Evolutionary conservation across 2,797 vertebrate genomes (phyloP).

Genomic region (Coregonus sp.): DNA sequence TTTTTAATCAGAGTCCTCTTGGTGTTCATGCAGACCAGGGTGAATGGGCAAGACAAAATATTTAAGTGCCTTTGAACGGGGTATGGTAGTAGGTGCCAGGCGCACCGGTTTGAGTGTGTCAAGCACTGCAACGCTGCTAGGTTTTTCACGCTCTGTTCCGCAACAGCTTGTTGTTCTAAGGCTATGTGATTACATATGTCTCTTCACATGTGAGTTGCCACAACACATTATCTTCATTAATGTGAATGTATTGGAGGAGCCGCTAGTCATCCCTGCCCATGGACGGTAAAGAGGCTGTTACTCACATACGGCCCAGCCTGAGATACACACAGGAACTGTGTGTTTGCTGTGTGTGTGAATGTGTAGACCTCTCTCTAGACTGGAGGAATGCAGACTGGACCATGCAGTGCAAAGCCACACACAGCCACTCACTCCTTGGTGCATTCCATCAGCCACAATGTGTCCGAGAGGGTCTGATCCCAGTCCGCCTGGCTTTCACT

Average conservation of each 20-base stretch:
- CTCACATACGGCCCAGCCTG: constrained; percentile 5
- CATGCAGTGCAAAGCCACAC: constrained; percentile 47
- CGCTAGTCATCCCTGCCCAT: constrained; percentile 64
- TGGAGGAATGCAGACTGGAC: constrained; percentile 17
- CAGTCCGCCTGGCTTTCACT: constrained; percentile 44
- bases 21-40: constrained; percentile 5
- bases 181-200: constrained; percentile 61
- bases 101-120: too few relatives aligned
- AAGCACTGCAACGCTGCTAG: too few relatives aligned
- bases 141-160: constrained; percentile 6
- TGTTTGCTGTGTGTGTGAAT: neutral
- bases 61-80: too few relatives aligned
- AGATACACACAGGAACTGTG: constrained; percentile 20
- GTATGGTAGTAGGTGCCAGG: too few relatives aligned
- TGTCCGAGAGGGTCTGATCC: constrained; percentile 45
- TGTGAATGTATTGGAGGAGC: constrained; percentile 62
- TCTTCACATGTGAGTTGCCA: constrained; percentile 68
- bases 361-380: neutral
- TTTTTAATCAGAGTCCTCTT: neutral
- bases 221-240: constrained; percentile 70
- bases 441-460: constrained; percentile 51
- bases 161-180: constrained; percentile 56
- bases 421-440: constrained; percentile 52
- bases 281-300: constrained; percentile 59
- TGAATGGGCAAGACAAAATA: too few relatives aligned